Conservation (phyloP, 2,888 invertebrate species). For the Amphipyra berbera region DNA sequence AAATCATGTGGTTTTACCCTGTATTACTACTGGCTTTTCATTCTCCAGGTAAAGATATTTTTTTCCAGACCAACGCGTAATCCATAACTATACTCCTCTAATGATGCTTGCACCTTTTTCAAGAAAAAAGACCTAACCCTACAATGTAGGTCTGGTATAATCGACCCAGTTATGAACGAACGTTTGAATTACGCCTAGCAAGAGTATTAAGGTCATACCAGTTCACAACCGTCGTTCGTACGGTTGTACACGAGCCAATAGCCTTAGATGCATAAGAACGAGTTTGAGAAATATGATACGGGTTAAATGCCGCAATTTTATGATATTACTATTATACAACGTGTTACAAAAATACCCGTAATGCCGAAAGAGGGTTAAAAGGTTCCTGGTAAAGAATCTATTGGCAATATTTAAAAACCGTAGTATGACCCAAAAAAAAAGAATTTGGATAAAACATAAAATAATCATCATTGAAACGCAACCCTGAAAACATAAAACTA, state of each 20-base stretch:
- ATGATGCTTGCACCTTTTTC: neutral
- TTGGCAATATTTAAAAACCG: too few species aligned
- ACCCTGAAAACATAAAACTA: too few species aligned
- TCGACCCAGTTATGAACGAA: slow-evolving; percentile 36
- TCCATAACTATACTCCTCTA: neutral
- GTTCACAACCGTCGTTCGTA: slow-evolving; percentile 14
- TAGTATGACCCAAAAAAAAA: too few species aligned
- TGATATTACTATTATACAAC: neutral
- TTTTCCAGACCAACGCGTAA: too few species aligned
- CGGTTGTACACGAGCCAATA: slow-evolving; percentile 30
- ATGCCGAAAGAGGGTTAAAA: too few species aligned
- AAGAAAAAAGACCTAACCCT: slow-evolving; percentile 14
- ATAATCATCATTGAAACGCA: too few species aligned
- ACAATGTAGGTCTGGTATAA: slow-evolving; percentile 21
- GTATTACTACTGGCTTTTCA: too few species aligned
- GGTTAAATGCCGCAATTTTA: slow-evolving; percentile 5
- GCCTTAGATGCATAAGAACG: slow-evolving; percentile 16
- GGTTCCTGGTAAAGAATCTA: too few species aligned
- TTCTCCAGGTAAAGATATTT: too few species aligned
- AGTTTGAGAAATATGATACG: neutral
- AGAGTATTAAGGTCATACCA: slow-evolving; percentile 47
- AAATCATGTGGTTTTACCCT: too few species aligned
- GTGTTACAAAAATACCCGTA: too few species aligned
- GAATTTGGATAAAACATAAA: too few species aligned
- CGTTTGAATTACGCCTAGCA: slow-evolving; percentile 38